Conservation (phyloP, 1,140 invertebrate species). For the Centruroides vittatus region DNA sequence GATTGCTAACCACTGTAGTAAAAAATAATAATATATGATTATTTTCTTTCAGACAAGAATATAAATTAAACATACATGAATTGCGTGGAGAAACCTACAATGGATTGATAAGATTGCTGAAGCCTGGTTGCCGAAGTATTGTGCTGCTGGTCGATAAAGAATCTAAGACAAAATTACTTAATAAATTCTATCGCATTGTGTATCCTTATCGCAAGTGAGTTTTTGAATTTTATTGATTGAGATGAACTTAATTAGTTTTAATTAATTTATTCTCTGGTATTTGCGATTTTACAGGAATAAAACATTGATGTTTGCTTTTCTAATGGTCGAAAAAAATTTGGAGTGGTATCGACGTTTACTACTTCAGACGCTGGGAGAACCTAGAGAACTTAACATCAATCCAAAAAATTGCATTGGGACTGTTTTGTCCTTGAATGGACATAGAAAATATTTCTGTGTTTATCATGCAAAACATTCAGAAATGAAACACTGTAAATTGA, state of each 20-base stretch:
- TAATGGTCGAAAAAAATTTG: slow-evolving; percentile 79
- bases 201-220: slow-evolving; percentile 55
- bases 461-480: slow-evolving; percentile 80
- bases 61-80: slow-evolving; percentile 64
- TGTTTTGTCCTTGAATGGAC: slow-evolving; percentile 86
- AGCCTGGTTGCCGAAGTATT: slow-evolving; percentile 88
- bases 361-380: slow-evolving; percentile 61
- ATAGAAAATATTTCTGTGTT: slow-evolving; percentile 94
- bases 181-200: slow-evolving; percentile 80
- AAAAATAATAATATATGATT: no score
- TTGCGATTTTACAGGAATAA: slow-evolving; percentile 48
- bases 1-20: no score
- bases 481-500: neutral
- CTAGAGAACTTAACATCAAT: slow-evolving; percentile 75
- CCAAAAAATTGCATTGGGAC: slow-evolving; percentile 94
- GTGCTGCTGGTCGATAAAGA: slow-evolving; percentile 78
- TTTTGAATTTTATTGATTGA: no score
- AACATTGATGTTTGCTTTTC: slow-evolving; percentile 81
- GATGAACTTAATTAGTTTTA: no score
- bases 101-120: slow-evolving; percentile 76
- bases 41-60: slow-evolving; percentile 2
- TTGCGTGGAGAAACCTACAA: slow-evolving; percentile 88
- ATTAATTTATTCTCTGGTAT: slow-evolving; percentile 24
- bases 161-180: slow-evolving; percentile 66
- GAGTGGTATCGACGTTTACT: slow-evolving; percentile 83